These are phyloP conservation scores for Oceanodroma tethys DNA, from an alignment of 2,113 vertebrate species.

Conservation along the genomic window DNA sequence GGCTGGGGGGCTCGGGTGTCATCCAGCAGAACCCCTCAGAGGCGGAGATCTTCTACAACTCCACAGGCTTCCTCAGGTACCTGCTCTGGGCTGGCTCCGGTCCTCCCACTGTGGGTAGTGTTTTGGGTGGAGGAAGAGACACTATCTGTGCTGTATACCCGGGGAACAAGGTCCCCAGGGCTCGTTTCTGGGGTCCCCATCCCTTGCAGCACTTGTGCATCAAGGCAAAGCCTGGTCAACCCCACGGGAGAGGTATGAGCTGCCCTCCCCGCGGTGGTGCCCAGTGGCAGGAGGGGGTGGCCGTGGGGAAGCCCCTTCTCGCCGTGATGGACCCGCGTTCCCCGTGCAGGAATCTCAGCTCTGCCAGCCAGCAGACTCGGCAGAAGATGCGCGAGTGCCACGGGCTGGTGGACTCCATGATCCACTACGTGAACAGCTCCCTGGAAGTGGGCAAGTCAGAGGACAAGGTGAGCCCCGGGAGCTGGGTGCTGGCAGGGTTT, in stretches of 20 bases:
- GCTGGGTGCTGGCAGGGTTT: neutral
- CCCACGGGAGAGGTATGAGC: neutral
- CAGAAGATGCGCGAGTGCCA: slow-evolving; percentile 91
- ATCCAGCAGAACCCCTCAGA: slow-evolving; percentile 83
- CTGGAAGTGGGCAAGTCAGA: slow-evolving; percentile 82
- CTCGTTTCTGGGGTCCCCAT: neutral
- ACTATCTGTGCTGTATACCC: fast-evolving
- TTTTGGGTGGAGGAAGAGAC: neutral
- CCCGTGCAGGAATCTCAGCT: slow-evolving; percentile 87
- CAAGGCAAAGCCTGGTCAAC: neutral
- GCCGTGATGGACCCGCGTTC: fast-evolving
- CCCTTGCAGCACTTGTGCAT: neutral
- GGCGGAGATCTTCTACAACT: slow-evolving; percentile 89
- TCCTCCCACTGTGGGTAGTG: fast-evolving
- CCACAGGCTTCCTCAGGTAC: slow-evolving; percentile 93
- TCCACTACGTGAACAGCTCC: slow-evolving; percentile 84
- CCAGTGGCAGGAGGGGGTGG: neutral
- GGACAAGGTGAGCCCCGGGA: slow-evolving; percentile 81
- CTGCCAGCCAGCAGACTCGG: slow-evolving; percentile 89
- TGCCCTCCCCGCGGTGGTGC: fast-evolving
- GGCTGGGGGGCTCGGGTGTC: slow-evolving; percentile 57
- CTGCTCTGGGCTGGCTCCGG: fast-evolving
- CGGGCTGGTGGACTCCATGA: slow-evolving; percentile 89
- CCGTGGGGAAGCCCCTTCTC: neutral
- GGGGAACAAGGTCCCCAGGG: neutral